Evolutionary conservation across 1,140 invertebrate species (phyloP), one percentile per base, ranked within the genome.

Genomic region (Magallana angulata): DNA sequence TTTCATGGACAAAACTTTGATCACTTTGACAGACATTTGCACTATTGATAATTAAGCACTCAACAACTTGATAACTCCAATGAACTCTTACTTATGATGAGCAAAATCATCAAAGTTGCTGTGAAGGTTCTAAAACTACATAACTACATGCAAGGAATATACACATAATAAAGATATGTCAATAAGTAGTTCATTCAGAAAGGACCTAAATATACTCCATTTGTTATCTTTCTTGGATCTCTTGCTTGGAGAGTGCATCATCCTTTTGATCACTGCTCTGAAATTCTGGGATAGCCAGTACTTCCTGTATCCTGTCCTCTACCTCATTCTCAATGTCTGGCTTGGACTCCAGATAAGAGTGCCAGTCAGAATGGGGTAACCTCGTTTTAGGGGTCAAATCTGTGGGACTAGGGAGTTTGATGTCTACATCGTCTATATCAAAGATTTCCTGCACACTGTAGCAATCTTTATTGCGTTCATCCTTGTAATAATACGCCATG

Each of bases 401-500:
- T 24, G 56, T 80, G 16, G 82, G 82, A 85, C 57, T 85, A 8
- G 89, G 82, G 18, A 90, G 60, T 62, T 89, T 86, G 30, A 91
- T 87, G 57, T 97, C 96, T 59, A 95, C 95, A 86, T 97, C 96
- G 11, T 97, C 97, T 91, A 98, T 96, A 93, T 98, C 97, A 93
- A 97, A 98, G 90, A 98, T 98, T 95, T 98, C 97, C 3, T 97
- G 97, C 87, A 98, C 96, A 94, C 97, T 97, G 80, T 97, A 90
- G n/a, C 86, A 88, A 11, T 87, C 96, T 95, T 96, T 97, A 94
- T 98, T 97, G 92, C 97, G 96, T 62, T 93, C 94, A 92, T 97
- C 97, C 92, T 97, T 96, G 92, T 98, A 98, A 95, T 98, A 98
- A 94, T 97, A 98, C 0, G 98, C 97, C 96, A 98, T 97, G 1